Base-by-base conservation (phyloP, 1,140 invertebrate genomes). In the Ladona fulva region DNA sequence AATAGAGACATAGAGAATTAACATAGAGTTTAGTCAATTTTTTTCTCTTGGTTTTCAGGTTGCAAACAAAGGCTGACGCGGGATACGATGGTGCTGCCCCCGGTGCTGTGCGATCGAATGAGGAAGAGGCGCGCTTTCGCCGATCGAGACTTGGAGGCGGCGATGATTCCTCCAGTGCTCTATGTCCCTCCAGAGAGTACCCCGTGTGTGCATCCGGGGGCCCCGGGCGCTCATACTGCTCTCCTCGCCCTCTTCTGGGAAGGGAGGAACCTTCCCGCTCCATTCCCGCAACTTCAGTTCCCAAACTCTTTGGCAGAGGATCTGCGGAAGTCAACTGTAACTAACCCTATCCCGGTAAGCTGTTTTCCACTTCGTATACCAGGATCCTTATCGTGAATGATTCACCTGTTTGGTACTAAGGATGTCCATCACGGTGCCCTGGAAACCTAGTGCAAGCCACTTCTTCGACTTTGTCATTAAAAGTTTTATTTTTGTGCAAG, bases 111-210 rank as follows among this genome's bases (percentile, higher is more conserved):
- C 79, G 85, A 87, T 76, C 82, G 86, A 5, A 84, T 87, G 80
- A 79, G 86, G n/a, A 87, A 86, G 80, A 80, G 86, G 52, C 80
- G 84, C 25, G 86, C 86, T 76, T 87, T 87, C 78, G 86, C 86
- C 5, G 86, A 87, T 80, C 83, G 83, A 73, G 86, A 87, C 80
- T 81, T 87, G 74, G 86, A 87, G 79, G 79, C 81, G 42, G 83
- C 84, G 19, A 84, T 85, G 82, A 79, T 83, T 37, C 29, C 77
- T 0, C 25, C 78, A 22, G 14, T 22, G 3, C 3, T 6, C 14
- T 66, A 22, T 16, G 10, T 10, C 44, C 44, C 10, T 19, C 44
- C 44, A 10, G 10, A 10, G 10, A 52, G 44, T 19, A 10, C 10
- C 44, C 19, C 44, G 19, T 52, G 44, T 11, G 44, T 11, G 44